Evolutionary conservation across 1,140 invertebrate genomes (phyloP).

Genomic region (Thaumetopoea pityocampa): DNA sequence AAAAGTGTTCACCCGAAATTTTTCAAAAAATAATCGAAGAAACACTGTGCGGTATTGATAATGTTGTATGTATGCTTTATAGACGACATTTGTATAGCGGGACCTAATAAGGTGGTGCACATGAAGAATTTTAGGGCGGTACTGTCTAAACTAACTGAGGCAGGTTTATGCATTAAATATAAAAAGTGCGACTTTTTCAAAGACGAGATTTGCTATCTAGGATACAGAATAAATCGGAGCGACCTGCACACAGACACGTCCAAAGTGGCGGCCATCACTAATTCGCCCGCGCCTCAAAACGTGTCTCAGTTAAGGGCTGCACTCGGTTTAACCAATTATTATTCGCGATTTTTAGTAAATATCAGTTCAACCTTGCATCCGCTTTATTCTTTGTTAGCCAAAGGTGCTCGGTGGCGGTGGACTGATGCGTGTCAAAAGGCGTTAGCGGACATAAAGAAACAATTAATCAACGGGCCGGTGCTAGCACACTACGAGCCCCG

Average conservation of each 20-base stretch:
- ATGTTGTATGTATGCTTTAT: conserved; percentile 19
- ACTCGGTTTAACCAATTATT: no score
- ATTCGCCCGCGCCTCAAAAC: no score
- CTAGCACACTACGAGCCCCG: conserved; percentile 52
- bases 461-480: conserved; percentile 14
- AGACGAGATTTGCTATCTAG: no score
- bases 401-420: conserved; percentile 26
- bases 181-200: no score
- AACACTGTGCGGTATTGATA: conserved; percentile 17
- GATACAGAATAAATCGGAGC: no score
- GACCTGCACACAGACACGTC: no score
- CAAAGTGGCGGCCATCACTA: no score
- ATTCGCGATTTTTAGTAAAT: no score
- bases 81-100: conserved; percentile 31
- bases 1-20: conserved; percentile 31
- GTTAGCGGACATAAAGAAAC: conserved; percentile 19
- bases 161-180: no score
- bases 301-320: no score
- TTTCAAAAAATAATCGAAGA: conserved; percentile 38
- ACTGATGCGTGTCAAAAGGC: conserved; percentile 20
- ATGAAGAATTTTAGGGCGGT: no score
- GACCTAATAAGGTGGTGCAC: background rate
- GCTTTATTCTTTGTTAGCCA: conserved; percentile 35
- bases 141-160: no score
- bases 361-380: conserved; percentile 17